Conservation (phyloP, 2,888 invertebrate species). For the Ophion ellenae region DNA sequence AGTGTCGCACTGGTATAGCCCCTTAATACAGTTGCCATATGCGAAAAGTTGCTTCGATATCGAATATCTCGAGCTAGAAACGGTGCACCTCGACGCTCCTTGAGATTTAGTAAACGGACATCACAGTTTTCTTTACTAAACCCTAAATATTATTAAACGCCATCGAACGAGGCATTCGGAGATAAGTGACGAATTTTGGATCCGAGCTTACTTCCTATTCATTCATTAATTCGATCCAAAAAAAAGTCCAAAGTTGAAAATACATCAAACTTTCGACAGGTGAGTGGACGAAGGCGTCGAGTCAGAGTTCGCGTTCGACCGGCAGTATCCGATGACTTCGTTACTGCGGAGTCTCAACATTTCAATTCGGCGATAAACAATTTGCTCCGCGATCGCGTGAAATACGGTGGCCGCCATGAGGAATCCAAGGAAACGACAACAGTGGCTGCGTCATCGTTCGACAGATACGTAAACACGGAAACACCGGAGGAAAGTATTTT, state of each 20-base stretch:
- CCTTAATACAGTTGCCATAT: too few species aligned
- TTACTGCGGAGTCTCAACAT: slow-evolving; percentile 92
- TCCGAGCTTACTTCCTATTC: neutral
- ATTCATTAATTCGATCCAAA: neutral
- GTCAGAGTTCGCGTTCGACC: slow-evolving; percentile 91
- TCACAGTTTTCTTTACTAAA: too few species aligned
- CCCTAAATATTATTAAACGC: too few species aligned
- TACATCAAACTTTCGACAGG: slow-evolving; percentile 63
- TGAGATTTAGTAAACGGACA: too few species aligned
- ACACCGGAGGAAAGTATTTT: slow-evolving; percentile 69
- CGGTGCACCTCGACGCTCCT: too few species aligned
- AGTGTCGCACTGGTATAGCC: too few species aligned
- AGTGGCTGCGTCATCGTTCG: slow-evolving; percentile 23
- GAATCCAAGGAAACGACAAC: slow-evolving; percentile 39
- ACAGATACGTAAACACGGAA: slow-evolving; percentile 31
- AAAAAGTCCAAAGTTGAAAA: neutral
- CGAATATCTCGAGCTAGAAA: too few species aligned
- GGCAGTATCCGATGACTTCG: slow-evolving; percentile 88
- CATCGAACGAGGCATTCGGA: too few species aligned
- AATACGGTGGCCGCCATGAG: slow-evolving; percentile 64
- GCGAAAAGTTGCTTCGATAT: too few species aligned
- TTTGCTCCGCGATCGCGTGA: slow-evolving; percentile 72
- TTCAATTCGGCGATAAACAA: slow-evolving; percentile 84
- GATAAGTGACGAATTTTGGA: too few species aligned
- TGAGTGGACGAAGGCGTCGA: slow-evolving; percentile 86